phyloP scores from a whole-genome alignment of 2,797 vertebrate genomes.

The Protosalanx chinensis region DNA sequence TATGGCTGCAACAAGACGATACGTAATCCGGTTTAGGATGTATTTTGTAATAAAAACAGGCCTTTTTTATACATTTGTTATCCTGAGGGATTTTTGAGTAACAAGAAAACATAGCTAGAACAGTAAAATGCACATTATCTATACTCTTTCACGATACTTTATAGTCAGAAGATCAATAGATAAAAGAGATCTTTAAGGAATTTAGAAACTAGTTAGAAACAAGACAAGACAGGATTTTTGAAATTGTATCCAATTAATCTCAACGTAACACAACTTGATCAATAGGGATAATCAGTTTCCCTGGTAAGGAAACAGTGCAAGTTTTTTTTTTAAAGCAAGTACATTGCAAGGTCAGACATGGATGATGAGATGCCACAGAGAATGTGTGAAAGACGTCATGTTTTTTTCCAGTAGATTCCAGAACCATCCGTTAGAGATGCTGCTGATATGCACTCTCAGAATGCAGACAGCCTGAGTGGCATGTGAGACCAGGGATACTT shows the following conservation, averaged over 20 bases:
- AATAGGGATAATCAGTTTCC: neutral
- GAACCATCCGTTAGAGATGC: constrained; percentile 6
- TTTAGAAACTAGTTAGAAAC: neutral
- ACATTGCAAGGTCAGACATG: neutral
- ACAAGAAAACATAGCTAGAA: neutral
- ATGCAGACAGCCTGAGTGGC: neutral
- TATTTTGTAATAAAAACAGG: neutral
- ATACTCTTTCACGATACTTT: neutral
- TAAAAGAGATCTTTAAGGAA: neutral
- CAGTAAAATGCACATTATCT: neutral
- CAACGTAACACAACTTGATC: constrained; percentile 9
- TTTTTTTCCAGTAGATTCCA: constrained; percentile 9
- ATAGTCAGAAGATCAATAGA: neutral
- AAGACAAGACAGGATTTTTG: neutral
- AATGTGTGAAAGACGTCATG: neutral
- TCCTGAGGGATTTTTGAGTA: constrained; percentile 10
- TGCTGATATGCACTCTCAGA: constrained; percentile 21
- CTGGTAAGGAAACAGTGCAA: constrained; percentile 17
- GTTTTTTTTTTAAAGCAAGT: constrained; percentile 20
- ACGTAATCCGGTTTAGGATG: too few species aligned
- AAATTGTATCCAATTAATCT: constrained; percentile 5
- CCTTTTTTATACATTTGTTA: constrained; percentile 38
- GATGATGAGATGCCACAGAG: neutral
- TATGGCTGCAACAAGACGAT: too few species aligned
- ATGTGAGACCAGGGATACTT: constrained; percentile 11